A percentile compares a stretch with the other conserved stretches of the same genome.
These are phyloP conservation scores for Melanotus villosus DNA, from an alignment of 2,888 invertebrate species.

Conservation along the genomic window DNA sequence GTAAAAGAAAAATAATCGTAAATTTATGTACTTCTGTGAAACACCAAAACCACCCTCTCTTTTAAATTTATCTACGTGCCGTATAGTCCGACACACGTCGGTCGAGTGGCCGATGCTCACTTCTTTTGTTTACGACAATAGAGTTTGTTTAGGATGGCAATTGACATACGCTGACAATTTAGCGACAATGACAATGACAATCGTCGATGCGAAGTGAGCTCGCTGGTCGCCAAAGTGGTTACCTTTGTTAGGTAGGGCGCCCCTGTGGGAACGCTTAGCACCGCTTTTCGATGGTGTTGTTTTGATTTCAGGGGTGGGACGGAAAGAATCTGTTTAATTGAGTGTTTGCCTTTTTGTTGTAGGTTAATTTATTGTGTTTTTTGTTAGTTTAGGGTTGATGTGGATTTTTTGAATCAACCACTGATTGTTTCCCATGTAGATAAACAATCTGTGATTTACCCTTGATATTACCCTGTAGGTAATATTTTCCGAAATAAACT, in stretches of 20 bases:
- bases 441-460: too few relatives aligned
- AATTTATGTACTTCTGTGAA: too few relatives aligned
- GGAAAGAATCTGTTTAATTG: conserved; percentile 53
- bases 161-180: conserved; percentile 67
- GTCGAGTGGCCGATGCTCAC: conserved; percentile 65
- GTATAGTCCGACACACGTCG: conserved; percentile 35
- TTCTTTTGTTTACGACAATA: conserved; percentile 66
- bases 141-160: conserved; percentile 67
- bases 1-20: too few relatives aligned
- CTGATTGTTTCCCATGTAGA: too few relatives aligned
- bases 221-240: conserved; percentile 43
- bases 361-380: conserved; percentile 3
- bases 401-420: too few relatives aligned
- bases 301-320: conserved; percentile 61
- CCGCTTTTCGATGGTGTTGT: conserved; percentile 53
- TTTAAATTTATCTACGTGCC: conserved; percentile 23
- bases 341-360: conserved; percentile 46
- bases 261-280: conserved; percentile 61
- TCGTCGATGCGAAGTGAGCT: conserved; percentile 56
- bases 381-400: background rate
- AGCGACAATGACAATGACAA: conserved; percentile 58
- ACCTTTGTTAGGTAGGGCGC: conserved; percentile 45
- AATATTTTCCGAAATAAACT: too few relatives aligned
- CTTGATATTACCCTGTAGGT: too few relatives aligned
- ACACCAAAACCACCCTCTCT: background rate